Evolutionary conservation across 2,113 vertebrate species (phyloP).

Genomic region (Burhinus oedicnemus): DNA sequence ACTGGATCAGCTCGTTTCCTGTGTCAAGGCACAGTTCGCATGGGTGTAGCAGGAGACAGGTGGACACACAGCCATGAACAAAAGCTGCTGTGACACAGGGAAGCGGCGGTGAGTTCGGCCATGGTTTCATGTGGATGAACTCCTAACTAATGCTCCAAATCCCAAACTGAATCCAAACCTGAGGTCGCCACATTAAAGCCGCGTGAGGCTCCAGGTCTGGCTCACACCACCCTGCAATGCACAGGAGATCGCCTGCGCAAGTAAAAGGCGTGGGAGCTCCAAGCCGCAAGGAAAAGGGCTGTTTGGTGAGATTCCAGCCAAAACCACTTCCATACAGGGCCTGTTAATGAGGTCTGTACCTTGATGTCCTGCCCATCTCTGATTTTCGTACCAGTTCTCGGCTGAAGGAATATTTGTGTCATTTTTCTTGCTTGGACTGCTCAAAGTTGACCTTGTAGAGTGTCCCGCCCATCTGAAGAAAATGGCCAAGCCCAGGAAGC

Average conservation of each 20-base stretch:
- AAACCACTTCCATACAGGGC: background rate
- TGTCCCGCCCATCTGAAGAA: background rate
- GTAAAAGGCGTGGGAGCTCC: background rate
- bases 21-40: background rate
- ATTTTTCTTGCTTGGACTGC: background rate
- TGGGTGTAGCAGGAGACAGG: background rate
- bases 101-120: background rate
- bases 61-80: fast-evolving
- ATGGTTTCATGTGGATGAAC: background rate
- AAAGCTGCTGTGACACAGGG: background rate
- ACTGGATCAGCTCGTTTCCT: slow-evolving; percentile 28
- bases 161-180: background rate
- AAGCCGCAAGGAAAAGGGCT: background rate
- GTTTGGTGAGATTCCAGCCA: background rate
- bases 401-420: background rate
- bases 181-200: background rate
- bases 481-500: background rate
- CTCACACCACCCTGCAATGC: background rate
- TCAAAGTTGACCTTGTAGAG: background rate
- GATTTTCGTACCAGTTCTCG: background rate
- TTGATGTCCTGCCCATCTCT: background rate
- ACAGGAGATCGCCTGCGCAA: fast-evolving
- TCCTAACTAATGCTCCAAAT: background rate
- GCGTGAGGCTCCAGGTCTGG: background rate
- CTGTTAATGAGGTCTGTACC: background rate